Conservation (phyloP, 2,888 invertebrate genomes). For the Ctenicera cuprea region DNA sequence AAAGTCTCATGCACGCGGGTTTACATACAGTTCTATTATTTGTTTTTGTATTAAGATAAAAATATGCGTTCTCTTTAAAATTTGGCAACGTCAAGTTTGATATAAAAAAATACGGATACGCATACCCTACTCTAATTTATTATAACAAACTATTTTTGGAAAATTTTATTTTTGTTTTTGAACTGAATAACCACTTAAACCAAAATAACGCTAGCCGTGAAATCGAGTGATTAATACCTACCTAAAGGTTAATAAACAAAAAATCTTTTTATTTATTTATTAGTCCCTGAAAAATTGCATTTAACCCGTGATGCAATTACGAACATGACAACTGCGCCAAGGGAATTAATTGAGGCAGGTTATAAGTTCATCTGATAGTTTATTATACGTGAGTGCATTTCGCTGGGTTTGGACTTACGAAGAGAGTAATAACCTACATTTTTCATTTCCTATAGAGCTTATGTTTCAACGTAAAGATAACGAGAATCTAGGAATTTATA, state of each 20-base stretch:
- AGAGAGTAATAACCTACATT: conserved; percentile 25
- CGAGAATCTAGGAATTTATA: conserved; percentile 1
- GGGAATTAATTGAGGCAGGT: conserved; percentile 31
- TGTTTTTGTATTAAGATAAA: conserved; percentile 18
- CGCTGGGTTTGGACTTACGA: neutral
- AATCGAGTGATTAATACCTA: neutral
- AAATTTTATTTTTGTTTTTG: neutral
- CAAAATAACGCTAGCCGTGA: neutral
- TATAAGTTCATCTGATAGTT: conserved; percentile 28
- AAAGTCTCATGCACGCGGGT: neutral
- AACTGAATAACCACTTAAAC: neutral
- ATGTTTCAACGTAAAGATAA: neutral
- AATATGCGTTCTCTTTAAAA: neutral
- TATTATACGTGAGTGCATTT: conserved; percentile 9
- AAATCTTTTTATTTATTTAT: neutral
- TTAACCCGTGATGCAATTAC: conserved; percentile 6
- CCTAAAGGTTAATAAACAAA: too few relatives aligned
- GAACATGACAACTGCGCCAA: conserved; percentile 12
- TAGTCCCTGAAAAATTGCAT: neutral
- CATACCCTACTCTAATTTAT: conserved; percentile 16
- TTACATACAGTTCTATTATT: neutral
- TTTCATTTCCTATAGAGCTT: neutral
- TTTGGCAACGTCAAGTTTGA: neutral
- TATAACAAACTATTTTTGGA: neutral
- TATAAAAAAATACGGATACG: conserved; percentile 21